Percentiles rank a stretch among this genome's conserved stretches.
Evolutionary conservation across 2,888 invertebrate genomes (phyloP).

Genomic region (Tortrix viridana): DNA sequence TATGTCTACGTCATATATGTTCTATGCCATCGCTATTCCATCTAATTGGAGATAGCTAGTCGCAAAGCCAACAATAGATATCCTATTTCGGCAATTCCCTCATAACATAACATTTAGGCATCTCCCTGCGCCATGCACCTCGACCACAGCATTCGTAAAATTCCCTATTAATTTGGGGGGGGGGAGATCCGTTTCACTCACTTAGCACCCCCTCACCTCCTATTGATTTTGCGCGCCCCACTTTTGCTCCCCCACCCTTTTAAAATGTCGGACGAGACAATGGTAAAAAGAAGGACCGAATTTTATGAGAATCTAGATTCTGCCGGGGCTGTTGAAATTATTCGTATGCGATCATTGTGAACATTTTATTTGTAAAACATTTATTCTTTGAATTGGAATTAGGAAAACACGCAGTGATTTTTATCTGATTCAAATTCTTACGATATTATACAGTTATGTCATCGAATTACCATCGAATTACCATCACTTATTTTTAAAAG

Average conservation of each 20-base stretch:
- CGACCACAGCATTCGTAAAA: slow-evolving; percentile 5
- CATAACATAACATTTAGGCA: background rate
- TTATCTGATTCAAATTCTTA: too few species aligned
- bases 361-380: too few species aligned
- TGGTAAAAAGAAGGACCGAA: slow-evolving; percentile 56
- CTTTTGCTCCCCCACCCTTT: slow-evolving; percentile 58
- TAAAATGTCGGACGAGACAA: slow-evolving; percentile 69
- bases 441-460: too few species aligned
- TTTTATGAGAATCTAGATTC: slow-evolving; percentile 35
- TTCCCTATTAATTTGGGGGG: slow-evolving; percentile 17
- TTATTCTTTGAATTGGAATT: too few species aligned
- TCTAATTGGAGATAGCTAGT: too few species aligned
- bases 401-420: too few species aligned
- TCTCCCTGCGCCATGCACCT: background rate
- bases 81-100: background rate
- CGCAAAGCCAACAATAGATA: too few species aligned
- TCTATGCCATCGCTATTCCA: too few species aligned
- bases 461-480: too few species aligned
- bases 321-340: background rate
- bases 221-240: slow-evolving; percentile 75
- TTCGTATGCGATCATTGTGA: too few species aligned
- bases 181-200: slow-evolving; percentile 58
- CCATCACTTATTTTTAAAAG: too few species aligned
- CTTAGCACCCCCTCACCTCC: slow-evolving; percentile 55
- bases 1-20: too few species aligned